Percentiles rank a stretch among this genome's conserved stretches.
Evolutionary conservation across 2,113 vertebrate genomes (phyloP).

Genomic region (Uria lomvia): DNA sequence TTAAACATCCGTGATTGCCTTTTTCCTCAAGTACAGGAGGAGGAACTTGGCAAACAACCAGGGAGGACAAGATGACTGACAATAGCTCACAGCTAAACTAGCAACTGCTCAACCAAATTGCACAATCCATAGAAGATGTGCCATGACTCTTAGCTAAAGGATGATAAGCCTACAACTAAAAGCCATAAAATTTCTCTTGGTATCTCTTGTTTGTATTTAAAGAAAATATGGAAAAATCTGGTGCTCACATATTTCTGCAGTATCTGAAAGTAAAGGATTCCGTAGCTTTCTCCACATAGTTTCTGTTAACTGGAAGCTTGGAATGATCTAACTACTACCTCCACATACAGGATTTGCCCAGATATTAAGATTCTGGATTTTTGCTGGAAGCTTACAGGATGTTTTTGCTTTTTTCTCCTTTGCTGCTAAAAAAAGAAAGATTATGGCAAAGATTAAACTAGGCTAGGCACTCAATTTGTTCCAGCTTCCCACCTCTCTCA

Average conservation of each 20-base stretch:
- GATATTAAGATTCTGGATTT: neutral
- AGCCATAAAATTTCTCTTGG: neutral
- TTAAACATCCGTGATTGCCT: neutral
- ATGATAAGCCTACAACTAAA: neutral
- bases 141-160: neutral
- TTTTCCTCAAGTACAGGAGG: neutral
- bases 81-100: constrained; percentile 14
- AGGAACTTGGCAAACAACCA: neutral
- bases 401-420: neutral
- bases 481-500: neutral
- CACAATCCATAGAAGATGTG: neutral
- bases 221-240: neutral
- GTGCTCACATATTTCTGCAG: neutral
- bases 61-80: neutral
- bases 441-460: neutral
- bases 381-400: neutral
- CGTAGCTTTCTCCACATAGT: neutral
- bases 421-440: neutral
- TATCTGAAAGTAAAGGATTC: neutral
- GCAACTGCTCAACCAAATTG: neutral
- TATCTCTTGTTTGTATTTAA: neutral
- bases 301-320: neutral
- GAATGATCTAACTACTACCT: neutral
- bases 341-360: neutral
- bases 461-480: neutral